Evolutionary conservation across 2,888 invertebrate species (phyloP), one percentile per base, ranked within the genome.

Genomic region (Tachina grossa): DNA sequence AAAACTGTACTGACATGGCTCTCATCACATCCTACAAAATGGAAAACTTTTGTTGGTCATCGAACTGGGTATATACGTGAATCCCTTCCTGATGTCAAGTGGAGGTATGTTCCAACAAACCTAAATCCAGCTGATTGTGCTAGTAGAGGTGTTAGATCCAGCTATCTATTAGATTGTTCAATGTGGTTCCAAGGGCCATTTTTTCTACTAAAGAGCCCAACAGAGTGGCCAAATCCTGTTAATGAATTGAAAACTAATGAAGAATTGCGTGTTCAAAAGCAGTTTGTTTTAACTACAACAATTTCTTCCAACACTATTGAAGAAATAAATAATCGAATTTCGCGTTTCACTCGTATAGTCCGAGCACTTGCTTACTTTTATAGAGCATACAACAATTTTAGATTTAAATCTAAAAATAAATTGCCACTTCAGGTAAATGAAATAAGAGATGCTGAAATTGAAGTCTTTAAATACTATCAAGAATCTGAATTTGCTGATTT

Each of bases 71-170:
- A 31, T 31, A 31, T 31, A 31, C 31, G 31, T 31, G 31, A 31
- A 2, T 3, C 31, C 0, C 81, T 66, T 68, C 22, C 74, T 51
- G 55, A 75, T 59, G 57, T 75, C 2, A 75, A 43, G 4, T 78
- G 68, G 66, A 55, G 72, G n/a, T 83, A 83, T 72, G 66, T 78
- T 8, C 74, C 83, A 1, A 77, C 55, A n/a, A 72, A 78, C 19
- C 13, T 51, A 10, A 78, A 78, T 22, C 81, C 61, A 16, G 19
- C 81, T n/a, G 78, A 83, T 53, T 78, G 74, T 31, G 68, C 68
- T 14, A 68, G 77, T 19, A 57, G 74, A 59, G 77, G 59, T 2
- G 39, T 83, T 31, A 83, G 53, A 45, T 45, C 72, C 2, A 78
- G 72, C 39, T 66, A 31, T 78, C 51, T 71, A 1, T 11, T 66